A percentile compares a stretch with the other conserved stretches of the same genome.
These are phyloP conservation scores for Mayetiola destructor DNA, from an alignment of 2,888 invertebrate genomes.

Conservation along the genomic window DNA sequence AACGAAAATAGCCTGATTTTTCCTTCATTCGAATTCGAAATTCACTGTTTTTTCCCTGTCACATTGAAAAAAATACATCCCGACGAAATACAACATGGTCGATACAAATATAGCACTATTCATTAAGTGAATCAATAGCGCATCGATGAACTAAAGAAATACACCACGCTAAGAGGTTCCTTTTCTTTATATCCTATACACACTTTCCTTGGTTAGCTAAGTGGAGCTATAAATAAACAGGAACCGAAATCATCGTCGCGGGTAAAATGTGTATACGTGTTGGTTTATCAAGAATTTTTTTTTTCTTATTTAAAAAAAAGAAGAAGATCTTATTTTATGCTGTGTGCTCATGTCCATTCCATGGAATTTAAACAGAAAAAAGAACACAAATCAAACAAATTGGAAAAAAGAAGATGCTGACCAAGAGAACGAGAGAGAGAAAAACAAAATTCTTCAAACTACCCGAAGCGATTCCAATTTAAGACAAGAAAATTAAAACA, in stretches of 20 bases:
- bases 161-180: constrained; percentile 3
- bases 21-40: background rate
- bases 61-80: too few species aligned
- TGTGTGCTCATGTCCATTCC: background rate
- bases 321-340: constrained; percentile 5
- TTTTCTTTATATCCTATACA: too few species aligned
- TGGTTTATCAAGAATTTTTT: too few species aligned
- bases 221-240: constrained; percentile 5
- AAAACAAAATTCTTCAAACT: background rate
- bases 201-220: too few species aligned
- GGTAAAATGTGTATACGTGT: too few species aligned
- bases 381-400: too few species aligned
- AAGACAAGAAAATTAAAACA: background rate
- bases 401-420: too few species aligned
- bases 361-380: too few species aligned
- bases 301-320: too few species aligned
- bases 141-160: background rate
- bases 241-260: background rate
- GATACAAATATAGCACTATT: background rate
- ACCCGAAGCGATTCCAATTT: background rate
- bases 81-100: background rate
- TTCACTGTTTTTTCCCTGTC: background rate
- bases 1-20: constrained; percentile 2
- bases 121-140: background rate
- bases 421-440: too few species aligned